Evolutionary conservation across 2,888 invertebrate genomes (phyloP).

Genomic region (Pterostichus madidus): DNA sequence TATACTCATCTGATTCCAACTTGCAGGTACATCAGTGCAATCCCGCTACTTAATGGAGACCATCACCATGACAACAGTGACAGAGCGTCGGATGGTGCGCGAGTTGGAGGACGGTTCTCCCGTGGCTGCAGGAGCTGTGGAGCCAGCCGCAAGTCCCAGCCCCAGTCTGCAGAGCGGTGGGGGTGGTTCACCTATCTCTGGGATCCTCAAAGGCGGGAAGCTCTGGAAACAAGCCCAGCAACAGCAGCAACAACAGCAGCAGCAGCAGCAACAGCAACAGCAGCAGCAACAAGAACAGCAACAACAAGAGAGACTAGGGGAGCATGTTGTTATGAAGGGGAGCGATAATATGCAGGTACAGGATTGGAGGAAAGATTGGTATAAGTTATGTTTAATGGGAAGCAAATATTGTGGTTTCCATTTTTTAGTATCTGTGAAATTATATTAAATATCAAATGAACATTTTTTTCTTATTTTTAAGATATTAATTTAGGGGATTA

Average conservation of each 20-base stretch:
- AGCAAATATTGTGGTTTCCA: no score
- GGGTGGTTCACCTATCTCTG: conserved; percentile 83
- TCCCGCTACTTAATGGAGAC: conserved; percentile 83
- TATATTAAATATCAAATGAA: no score
- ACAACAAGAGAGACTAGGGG: not conserved
- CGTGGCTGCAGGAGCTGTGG: conserved; percentile 55
- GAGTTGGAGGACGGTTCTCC: conserved; percentile 75
- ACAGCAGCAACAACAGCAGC: not conserved
- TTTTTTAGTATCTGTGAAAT: no score
- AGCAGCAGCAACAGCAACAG: conserved; percentile 71
- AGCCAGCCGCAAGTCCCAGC: conserved; percentile 68
- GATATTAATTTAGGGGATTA: no score
- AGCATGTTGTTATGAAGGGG: not conserved
- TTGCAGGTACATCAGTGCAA: conserved; percentile 71
- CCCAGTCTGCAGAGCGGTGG: conserved; percentile 69
- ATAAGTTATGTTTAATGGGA: no score
- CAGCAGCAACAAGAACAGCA: conserved; percentile 82
- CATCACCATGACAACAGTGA: conserved; percentile 84
- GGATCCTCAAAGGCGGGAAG: conserved; percentile 88
- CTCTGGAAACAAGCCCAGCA: conserved; percentile 81
- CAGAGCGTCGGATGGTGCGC: conserved; percentile 82
- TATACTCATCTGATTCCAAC: not conserved
- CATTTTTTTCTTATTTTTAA: no score
- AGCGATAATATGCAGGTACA: conserved; percentile 58
- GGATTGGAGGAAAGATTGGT: not conserved